Percentiles rank a stretch among this genome's conserved stretches.
phyloP scores from a whole-genome alignment of 1,140 invertebrate genomes.

The Coenobita brevimanus region DNA sequence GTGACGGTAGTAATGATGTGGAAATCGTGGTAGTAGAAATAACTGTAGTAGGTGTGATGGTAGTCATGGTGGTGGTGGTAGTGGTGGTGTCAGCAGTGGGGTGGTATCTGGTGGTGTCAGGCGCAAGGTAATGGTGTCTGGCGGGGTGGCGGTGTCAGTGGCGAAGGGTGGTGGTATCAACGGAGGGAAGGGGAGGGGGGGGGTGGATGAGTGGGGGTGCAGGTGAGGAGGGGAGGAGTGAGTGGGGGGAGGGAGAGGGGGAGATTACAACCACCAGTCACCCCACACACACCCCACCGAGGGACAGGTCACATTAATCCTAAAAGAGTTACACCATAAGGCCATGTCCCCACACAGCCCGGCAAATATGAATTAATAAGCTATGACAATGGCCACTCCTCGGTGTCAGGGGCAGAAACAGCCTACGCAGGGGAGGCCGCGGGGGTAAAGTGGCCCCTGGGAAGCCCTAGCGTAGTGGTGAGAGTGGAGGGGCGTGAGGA shows the following conservation, averaged over 20 bases:
- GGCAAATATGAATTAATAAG: conserved; percentile 50
- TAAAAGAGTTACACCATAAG: conserved; percentile 44
- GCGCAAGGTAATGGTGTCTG: not conserved
- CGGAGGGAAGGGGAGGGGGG: not conserved
- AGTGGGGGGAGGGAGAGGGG: not conserved
- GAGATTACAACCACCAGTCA: not conserved
- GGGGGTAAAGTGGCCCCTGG: not conserved
- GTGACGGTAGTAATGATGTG: no score
- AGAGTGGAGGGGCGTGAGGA: not conserved
- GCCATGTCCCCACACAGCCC: conserved; percentile 2
- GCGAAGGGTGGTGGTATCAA: not conserved
- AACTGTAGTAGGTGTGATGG: no score
- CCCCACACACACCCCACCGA: not conserved
- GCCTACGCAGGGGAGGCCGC: not conserved
- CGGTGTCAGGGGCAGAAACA: not conserved
- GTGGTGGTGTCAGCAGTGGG: not conserved
- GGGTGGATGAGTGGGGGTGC: not conserved
- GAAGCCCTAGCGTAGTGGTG: not conserved
- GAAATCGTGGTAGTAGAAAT: no score
- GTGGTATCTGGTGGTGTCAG: not conserved
- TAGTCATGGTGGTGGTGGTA: not conserved
- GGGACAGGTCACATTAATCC: conserved; percentile 7
- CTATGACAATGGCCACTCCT: conserved; percentile 36
- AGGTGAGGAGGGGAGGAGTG: not conserved
- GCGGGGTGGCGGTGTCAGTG: not conserved